Conservation (phyloP, 1,140 invertebrate species). For the Heliconius hewitsoni region DNA sequence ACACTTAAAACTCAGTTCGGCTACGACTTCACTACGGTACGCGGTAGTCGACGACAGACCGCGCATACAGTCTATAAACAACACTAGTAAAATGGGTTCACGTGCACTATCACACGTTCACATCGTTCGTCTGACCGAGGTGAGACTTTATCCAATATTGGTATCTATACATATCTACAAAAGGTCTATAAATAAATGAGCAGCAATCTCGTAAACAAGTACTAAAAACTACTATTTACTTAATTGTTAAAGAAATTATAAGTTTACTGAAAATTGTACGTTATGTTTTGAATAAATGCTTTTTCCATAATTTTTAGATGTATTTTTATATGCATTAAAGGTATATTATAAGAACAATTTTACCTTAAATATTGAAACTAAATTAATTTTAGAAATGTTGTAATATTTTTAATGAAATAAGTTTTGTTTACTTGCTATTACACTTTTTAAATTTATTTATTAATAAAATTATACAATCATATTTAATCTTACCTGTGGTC, state of each 20-base stretch:
- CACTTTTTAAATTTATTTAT: too few species aligned
- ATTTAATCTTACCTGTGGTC: too few species aligned
- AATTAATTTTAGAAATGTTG: too few species aligned
- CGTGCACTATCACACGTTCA: conserved; percentile 54
- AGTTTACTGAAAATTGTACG: too few species aligned
- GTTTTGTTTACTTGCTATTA: too few species aligned
- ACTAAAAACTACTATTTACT: background rate
- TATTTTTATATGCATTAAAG: too few species aligned
- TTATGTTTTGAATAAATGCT: too few species aligned
- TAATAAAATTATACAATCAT: too few species aligned
- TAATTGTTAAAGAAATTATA: background rate
- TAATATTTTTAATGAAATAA: too few species aligned
- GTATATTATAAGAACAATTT: too few species aligned
- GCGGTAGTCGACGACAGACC: conserved; percentile 18
- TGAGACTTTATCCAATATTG: conserved; percentile 17
- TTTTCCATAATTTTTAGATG: too few species aligned
- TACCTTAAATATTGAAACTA: too few species aligned
- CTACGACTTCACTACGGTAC: background rate
- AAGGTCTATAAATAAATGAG: conserved; percentile 29
- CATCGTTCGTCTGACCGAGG: conserved; percentile 30
- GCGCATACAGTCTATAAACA: conserved; percentile 19
- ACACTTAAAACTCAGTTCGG: background rate
- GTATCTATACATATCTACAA: conserved; percentile 1
- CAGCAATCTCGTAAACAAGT: background rate
- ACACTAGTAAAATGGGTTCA: conserved; percentile 35